Evolutionary conservation across 2,888 invertebrate genomes (phyloP).

Genomic region (Pachydiplax longipennis): DNA sequence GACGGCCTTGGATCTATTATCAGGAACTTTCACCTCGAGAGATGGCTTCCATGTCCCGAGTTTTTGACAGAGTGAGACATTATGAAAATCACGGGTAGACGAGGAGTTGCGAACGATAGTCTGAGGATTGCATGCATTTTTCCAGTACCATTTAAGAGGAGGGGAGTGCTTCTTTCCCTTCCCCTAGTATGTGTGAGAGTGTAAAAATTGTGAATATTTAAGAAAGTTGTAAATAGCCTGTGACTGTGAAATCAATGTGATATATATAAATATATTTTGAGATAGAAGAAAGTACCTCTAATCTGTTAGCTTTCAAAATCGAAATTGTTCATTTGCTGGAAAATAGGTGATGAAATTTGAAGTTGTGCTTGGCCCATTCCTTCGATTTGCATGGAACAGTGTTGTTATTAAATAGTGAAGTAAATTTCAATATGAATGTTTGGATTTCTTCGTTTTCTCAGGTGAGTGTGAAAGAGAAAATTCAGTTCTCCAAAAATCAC

Average conservation of each 20-base stretch:
- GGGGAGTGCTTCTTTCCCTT: too few relatives aligned
- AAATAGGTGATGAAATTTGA: neutral
- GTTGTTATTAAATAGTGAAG: neutral
- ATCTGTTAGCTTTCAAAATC: neutral
- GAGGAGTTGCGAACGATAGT: neutral
- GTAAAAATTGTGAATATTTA: conserved; percentile 29
- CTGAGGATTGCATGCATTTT: neutral
- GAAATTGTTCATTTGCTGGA: neutral
- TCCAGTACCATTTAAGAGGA: neutral
- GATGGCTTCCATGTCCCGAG: conserved; percentile 1
- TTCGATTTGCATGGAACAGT: neutral
- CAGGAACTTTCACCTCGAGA: conserved; percentile 23
- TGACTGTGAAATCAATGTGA: conserved; percentile 16
- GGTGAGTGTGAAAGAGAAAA: conserved; percentile 7
- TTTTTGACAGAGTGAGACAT: conserved; percentile 32
- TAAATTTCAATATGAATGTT: neutral
- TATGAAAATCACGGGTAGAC: conserved; percentile 10
- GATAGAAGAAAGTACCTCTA: conserved; percentile 17
- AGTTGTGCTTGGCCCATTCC: neutral
- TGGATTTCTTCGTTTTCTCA: conserved; percentile 19
- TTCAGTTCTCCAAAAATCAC: neutral
- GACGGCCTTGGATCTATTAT: conserved; percentile 36
- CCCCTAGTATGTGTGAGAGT: neutral
- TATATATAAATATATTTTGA: conserved; percentile 8
- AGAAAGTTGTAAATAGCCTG: neutral